phyloP scores from a whole-genome alignment of 2,113 vertebrate species.

The Leptosomus discolor region DNA sequence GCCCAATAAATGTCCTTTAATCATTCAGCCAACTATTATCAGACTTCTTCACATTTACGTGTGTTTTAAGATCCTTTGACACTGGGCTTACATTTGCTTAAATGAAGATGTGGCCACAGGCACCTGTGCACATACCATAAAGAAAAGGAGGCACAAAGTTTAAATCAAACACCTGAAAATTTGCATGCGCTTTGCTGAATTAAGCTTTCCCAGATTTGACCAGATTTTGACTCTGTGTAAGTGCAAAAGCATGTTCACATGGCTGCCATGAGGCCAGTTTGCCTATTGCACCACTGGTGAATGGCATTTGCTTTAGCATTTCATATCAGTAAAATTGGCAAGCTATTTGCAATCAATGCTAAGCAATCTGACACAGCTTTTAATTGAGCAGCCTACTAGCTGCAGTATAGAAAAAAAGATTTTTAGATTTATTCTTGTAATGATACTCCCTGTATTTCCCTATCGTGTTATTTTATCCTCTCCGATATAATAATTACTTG shows the following conservation, averaged over 20 bases:
- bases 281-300: neutral
- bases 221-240: neutral
- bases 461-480: neutral
- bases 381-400: constrained; percentile 28
- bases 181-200: neutral
- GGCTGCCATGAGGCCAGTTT: neutral
- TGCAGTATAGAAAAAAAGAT: neutral
- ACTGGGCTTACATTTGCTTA: neutral
- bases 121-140: neutral
- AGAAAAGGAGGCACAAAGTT: neutral
- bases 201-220: neutral
- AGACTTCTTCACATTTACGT: neutral
- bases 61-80: neutral
- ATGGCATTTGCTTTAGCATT: constrained; percentile 30
- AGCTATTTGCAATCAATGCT: constrained; percentile 47
- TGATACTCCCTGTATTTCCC: neutral
- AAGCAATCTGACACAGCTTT: constrained; percentile 17
- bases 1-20: neutral
- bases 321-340: constrained; percentile 18
- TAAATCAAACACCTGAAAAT: neutral
- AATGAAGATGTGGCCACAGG: neutral
- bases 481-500: neutral
- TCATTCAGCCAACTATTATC: neutral
- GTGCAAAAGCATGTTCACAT: neutral
- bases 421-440: neutral